These are phyloP conservation scores for Meteorus sp. DNA, from an alignment of 1,140 invertebrate species.

Conservation along the genomic window DNA sequence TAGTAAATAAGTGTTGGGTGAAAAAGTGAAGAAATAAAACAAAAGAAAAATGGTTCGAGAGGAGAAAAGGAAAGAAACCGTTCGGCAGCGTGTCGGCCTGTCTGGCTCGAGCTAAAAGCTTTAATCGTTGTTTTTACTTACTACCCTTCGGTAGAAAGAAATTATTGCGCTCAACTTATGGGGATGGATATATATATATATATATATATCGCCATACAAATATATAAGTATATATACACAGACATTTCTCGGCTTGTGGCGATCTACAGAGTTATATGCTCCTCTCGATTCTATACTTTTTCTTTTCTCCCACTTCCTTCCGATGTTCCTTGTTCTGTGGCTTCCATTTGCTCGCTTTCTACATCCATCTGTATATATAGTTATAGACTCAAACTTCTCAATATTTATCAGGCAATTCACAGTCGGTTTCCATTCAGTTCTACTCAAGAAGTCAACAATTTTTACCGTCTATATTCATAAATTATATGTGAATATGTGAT, in stretches of 20 bases:
- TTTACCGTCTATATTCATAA: no score
- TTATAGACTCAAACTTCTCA: background rate
- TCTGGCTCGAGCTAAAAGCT: constrained; percentile 26
- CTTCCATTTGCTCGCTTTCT: background rate
- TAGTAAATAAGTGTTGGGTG: background rate
- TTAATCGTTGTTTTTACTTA: constrained; percentile 30
- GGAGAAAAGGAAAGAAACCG: constrained; percentile 31
- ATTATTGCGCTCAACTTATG: constrained; percentile 13
- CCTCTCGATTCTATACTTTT: background rate
- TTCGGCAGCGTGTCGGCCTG: constrained; percentile 7
- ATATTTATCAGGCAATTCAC: no score
- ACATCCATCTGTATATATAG: background rate
- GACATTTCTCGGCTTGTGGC: constrained; percentile 8
- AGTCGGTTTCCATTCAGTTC: no score
- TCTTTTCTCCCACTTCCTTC: background rate
- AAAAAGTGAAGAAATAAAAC: background rate
- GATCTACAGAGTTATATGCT: background rate
- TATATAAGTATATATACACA: no score
- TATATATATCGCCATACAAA: no score
- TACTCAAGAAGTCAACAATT: no score
- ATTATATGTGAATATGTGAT: no score
- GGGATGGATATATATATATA: background rate
- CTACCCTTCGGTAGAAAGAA: constrained; percentile 17
- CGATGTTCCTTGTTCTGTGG: background rate
- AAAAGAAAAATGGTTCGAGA: constrained; percentile 5